Evolutionary conservation across 2,888 invertebrate genomes (phyloP), one percentile per base, ranked within the genome.

Genomic region (Leucophenga montana): DNA sequence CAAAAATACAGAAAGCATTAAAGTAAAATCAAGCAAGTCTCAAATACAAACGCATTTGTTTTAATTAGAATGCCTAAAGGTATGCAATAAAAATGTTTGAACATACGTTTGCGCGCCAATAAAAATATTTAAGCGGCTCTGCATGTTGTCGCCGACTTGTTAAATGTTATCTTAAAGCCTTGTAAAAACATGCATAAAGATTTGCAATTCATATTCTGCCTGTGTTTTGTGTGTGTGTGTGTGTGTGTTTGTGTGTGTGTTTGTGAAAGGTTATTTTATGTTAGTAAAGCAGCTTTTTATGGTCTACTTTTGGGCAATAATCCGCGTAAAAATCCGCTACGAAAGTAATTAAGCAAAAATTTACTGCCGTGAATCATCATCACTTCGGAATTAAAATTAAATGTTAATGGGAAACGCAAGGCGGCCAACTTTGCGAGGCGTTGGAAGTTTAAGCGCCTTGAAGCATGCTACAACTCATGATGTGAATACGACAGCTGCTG

Each of bases 311-410:
- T 50, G 44, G 64, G 68, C 62, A 53, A 68, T 68, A 64, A 64
- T 62, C 54, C 62, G 62, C 39, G 54, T 6, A 20, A 62, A 68
- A 68, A 50, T 65, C 27, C 18, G 50, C 70, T 54, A 33, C 8
- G 8, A 64, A 56, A 68, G 67, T 67, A 71, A 68, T 68, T 68
- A 68, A 71, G 53, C 64, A 31, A 46, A 59, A 71, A 71, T 65
- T n/a, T 71, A 68, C 65, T 44, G 53, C 67, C 65, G 57, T 46
- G 57, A 67, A 65, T 65, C 64, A 62, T 66, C 66, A 57, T 44
- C 70, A 71, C 67, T 67, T 71, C 22, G 67, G 70, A 20, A 71
- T 71, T 64, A 67, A 71, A 57, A 56, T 64, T 33, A 66, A 62
- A 59, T 54, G 59, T 53, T 27, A 54, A 61, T 33, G 61, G 18